Evolutionary conservation across 1,140 invertebrate genomes (phyloP).

Genomic region (Drosophila setifemur): DNA sequence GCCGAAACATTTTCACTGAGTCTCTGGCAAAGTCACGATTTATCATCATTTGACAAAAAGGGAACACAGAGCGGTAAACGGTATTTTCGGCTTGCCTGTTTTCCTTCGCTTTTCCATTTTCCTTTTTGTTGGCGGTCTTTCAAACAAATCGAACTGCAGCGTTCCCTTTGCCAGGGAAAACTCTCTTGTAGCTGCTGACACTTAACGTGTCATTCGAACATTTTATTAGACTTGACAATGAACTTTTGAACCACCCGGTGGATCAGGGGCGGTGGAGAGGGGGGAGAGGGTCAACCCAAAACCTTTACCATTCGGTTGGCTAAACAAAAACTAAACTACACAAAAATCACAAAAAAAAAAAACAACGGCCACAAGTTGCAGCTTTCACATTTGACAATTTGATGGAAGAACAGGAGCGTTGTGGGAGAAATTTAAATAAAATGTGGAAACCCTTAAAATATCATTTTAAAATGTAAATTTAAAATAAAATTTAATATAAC

Average conservation of each 20-base stretch:
- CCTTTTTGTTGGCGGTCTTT: slow-evolving; percentile 28
- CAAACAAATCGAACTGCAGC: slow-evolving; percentile 37
- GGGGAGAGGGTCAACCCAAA: slow-evolving; percentile 2
- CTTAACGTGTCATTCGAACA: slow-evolving; percentile 79
- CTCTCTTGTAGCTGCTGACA: slow-evolving; percentile 67
- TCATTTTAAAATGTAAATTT: too few species aligned
- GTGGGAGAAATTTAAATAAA: slow-evolving; percentile 20
- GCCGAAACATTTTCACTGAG: slow-evolving; percentile 64
- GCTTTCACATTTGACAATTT: slow-evolving; percentile 62
- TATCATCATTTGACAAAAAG: slow-evolving; percentile 80
- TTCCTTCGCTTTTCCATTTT: background rate
- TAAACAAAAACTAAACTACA: slow-evolving; percentile 14
- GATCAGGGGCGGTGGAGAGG: background rate
- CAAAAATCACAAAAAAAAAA: slow-evolving; percentile 11
- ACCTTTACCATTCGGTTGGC: slow-evolving; percentile 32
- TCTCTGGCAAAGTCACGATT: slow-evolving; percentile 69
- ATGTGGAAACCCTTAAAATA: too few species aligned
- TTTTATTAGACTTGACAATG: slow-evolving; percentile 80
- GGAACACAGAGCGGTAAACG: slow-evolving; percentile 51
- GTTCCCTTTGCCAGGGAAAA: slow-evolving; percentile 19
- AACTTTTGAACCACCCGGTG: slow-evolving; percentile 74
- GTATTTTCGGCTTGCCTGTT: slow-evolving; percentile 41
- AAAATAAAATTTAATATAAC: too few species aligned
- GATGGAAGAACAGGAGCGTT: slow-evolving; percentile 11
- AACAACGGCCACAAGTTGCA: slow-evolving; percentile 10